Conservation (phyloP, 1,140 invertebrate genomes). For the Trachelipus rathkii region DNA sequence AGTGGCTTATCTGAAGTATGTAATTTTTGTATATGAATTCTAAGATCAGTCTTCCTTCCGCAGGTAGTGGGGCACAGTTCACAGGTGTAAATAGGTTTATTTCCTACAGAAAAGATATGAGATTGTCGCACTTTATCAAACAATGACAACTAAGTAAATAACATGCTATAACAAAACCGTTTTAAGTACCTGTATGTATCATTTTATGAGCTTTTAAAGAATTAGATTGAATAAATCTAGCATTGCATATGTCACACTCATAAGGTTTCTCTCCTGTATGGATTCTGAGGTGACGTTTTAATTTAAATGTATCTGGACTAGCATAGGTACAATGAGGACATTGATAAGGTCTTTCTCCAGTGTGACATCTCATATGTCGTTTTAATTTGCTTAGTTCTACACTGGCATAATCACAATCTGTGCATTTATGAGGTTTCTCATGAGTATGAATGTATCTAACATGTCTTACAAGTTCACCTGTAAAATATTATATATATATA, state of each 20-base stretch:
- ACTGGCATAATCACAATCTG: conserved; percentile 90
- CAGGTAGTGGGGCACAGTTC: conserved; percentile 93
- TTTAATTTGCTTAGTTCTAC: conserved; percentile 90
- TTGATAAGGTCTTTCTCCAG: conserved; percentile 60
- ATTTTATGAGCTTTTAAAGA: conserved; percentile 89
- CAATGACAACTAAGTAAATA: neutral
- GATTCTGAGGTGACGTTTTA: conserved; percentile 63
- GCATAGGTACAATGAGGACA: conserved; percentile 96
- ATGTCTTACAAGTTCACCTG: conserved; percentile 87
- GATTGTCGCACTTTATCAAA: neutral
- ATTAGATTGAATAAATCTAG: conserved; percentile 93
- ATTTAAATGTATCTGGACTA: conserved; percentile 94
- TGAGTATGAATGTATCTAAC: conserved; percentile 88
- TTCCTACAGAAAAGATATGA: conserved; percentile 55
- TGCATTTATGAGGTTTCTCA: conserved; percentile 91
- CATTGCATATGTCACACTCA: conserved; percentile 60
- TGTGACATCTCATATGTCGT: conserved; percentile 88
- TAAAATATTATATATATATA: neutral
- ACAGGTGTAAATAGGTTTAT: conserved; percentile 93
- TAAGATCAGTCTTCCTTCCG: conserved; percentile 90
- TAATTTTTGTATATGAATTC: conserved; percentile 93
- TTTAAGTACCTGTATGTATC: conserved; percentile 74
- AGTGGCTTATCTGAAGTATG: conserved; percentile 89
- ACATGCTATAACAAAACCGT: neutral
- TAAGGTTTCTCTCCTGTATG: conserved; percentile 64